These are phyloP conservation scores for Hydraecia micacea DNA, from an alignment of 2,888 invertebrate genomes.

Conservation along the genomic window DNA sequence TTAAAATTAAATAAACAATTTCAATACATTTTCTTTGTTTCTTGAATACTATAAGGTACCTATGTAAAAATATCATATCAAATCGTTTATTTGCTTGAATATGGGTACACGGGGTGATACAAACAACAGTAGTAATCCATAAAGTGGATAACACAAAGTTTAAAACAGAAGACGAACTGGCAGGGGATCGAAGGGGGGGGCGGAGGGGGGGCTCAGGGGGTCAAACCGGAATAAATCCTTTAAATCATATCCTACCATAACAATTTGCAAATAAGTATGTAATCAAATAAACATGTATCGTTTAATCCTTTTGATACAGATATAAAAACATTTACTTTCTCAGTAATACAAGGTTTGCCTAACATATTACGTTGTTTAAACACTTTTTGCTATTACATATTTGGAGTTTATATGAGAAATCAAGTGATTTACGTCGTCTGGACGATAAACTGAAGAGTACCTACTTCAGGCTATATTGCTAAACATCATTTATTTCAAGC, in stretches of 20 bases:
- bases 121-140: too few relatives aligned
- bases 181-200: too few relatives aligned
- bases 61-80: not conserved
- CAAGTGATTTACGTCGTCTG: conserved; percentile 15
- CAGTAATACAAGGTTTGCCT: not conserved
- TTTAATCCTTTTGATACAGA: not conserved
- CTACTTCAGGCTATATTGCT: conserved; percentile 45
- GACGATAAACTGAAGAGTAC: conserved; percentile 19
- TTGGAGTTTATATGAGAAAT: not conserved
- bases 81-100: too few relatives aligned
- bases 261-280: too few relatives aligned
- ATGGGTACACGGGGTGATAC: too few relatives aligned
- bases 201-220: too few relatives aligned
- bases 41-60: too few relatives aligned
- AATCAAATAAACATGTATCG: not conserved
- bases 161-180: too few relatives aligned
- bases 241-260: too few relatives aligned
- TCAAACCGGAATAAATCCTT: too few relatives aligned
- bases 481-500: conserved; percentile 67
- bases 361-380: not conserved
- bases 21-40: not conserved
- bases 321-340: not conserved
- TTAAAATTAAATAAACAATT: not conserved
- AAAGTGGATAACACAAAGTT: too few relatives aligned
- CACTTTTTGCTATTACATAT: not conserved